Conservation (phyloP, 2,113 vertebrate species). For the human region GRCh38 chr1:60204501-60205000, state of each 20-base stretch:
- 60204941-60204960: background rate
- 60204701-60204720: background rate
- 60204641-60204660: background rate
- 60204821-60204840: background rate
- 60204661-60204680: background rate
- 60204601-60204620: background rate
- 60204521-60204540: background rate
- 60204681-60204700: background rate
- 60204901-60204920: background rate
- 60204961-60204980: background rate
- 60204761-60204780: background rate
- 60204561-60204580: background rate
- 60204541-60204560: background rate
- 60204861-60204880: background rate
- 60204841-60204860: background rate
- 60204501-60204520: background rate
- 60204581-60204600: background rate
- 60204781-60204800: background rate
- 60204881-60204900: background rate
- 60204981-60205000: background rate
- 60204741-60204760: background rate
- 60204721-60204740: background rate
- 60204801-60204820: background rate
- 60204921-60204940: background rate
- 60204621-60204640: background rate